These are phyloP conservation scores for Arvicola amphibius DNA, from an alignment of 2,797 vertebrate species.

Conservation along the genomic window DNA sequence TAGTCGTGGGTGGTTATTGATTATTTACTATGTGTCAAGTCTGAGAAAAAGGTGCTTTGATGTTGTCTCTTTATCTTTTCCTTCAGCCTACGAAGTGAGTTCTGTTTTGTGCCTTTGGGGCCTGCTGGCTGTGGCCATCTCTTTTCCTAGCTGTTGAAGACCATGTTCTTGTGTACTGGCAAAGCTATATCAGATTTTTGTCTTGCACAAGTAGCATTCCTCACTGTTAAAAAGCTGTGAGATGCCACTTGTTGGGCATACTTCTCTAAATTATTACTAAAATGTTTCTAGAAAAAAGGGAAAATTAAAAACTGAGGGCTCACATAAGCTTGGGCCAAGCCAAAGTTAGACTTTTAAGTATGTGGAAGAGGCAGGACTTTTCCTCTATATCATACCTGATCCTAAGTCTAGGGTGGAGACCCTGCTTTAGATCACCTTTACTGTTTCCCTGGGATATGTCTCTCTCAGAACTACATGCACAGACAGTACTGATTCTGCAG, in stretches of 20 bases:
- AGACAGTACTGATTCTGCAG: background rate
- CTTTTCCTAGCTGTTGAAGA: background rate
- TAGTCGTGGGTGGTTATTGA: conserved; percentile 42
- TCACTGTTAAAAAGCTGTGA: background rate
- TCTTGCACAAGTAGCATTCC: background rate
- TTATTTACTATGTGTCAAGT: conserved; percentile 11
- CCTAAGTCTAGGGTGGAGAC: background rate
- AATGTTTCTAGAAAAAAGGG: background rate
- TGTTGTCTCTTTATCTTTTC: background rate
- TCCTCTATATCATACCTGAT: background rate
- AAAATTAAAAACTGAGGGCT: background rate
- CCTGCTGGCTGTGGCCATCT: background rate
- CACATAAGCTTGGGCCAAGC: background rate
- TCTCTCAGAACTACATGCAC: background rate
- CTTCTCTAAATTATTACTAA: background rate
- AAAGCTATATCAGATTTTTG: background rate
- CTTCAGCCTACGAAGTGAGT: background rate
- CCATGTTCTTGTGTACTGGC: background rate
- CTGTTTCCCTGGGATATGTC: background rate
- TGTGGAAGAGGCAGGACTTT: conserved; percentile 23
- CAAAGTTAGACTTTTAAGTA: background rate
- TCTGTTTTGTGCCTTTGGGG: background rate
- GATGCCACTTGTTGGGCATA: background rate
- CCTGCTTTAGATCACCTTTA: conserved; percentile 30
- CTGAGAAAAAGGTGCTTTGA: conserved; percentile 30